phyloP scores from a whole-genome alignment of 2,113 vertebrate genomes.

The Pterocles gutturalis region DNA sequence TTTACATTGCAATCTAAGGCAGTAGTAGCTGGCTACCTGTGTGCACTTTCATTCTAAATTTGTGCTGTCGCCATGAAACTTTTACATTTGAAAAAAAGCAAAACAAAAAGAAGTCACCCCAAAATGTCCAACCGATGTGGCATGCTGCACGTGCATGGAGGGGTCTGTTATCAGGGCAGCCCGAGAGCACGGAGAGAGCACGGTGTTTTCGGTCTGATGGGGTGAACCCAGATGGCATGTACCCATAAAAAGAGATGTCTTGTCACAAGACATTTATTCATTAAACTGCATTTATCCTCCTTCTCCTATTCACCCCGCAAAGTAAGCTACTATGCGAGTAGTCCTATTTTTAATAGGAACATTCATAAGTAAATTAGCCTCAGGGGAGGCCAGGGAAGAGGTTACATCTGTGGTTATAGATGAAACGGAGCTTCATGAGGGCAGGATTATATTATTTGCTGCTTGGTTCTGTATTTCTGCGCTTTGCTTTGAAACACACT shows the following conservation, averaged over 20 bases:
- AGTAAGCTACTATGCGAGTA: not conserved
- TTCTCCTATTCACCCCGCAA: not conserved
- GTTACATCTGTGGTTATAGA: not conserved
- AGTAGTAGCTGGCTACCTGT: not conserved
- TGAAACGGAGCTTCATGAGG: not conserved
- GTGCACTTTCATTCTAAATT: not conserved
- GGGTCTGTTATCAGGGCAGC: too few species aligned
- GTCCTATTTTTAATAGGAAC: constrained; percentile 44
- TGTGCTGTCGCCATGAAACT: not conserved
- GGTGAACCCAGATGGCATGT: not conserved
- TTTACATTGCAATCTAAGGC: not conserved
- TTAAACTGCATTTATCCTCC: not conserved
- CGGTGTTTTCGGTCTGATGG: not conserved
- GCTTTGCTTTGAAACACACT: not conserved
- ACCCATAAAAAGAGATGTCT: not conserved
- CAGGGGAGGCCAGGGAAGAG: not conserved
- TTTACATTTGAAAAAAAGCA: not conserved
- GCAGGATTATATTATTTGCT: not conserved
- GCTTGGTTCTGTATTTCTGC: not conserved
- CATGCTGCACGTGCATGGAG: rapidly evolving
- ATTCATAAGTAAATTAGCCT: constrained; percentile 25
- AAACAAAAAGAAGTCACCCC: not conserved
- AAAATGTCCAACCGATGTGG: rapidly evolving
- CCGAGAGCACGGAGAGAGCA: rapidly evolving
- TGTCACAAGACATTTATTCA: not conserved